phyloP scores from a whole-genome alignment of 2,888 invertebrate species.

The Phasia obesa region DNA sequence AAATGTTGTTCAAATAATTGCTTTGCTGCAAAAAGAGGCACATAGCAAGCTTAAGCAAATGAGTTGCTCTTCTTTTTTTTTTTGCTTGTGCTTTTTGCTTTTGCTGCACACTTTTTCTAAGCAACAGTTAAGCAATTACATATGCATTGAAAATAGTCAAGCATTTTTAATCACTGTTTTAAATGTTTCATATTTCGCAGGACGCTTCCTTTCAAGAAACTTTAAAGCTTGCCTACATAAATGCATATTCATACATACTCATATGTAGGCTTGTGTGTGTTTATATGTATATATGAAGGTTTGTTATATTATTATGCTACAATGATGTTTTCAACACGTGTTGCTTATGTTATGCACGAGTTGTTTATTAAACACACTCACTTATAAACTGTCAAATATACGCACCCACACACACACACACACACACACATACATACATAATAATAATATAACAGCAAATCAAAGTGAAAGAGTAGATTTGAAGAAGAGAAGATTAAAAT shows the following conservation, averaged over 20 bases:
- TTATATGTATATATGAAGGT: neutral
- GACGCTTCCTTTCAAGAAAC: neutral
- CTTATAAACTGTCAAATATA: conserved; percentile 12
- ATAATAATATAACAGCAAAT: neutral
- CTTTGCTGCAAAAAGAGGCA: too few relatives aligned
- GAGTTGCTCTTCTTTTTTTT: too few relatives aligned
- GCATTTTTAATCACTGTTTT: too few relatives aligned
- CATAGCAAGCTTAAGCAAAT: too few relatives aligned
- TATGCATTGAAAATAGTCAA: too few relatives aligned
- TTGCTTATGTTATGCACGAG: conserved; percentile 69
- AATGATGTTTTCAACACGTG: conserved; percentile 69
- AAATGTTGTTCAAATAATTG: too few relatives aligned
- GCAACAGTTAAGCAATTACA: too few relatives aligned
- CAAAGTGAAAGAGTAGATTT: conserved; percentile 23
- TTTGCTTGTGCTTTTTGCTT: too few relatives aligned
- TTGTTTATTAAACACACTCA: conserved; percentile 65
- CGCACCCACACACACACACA: neutral
- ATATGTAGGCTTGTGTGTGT: too few relatives aligned
- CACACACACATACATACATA: neutral
- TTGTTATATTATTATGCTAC: conserved; percentile 49
- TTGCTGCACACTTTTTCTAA: too few relatives aligned
- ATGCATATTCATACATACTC: too few relatives aligned
- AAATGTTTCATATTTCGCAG: too few relatives aligned
- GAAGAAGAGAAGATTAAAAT: conserved; percentile 55
- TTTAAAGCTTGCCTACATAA: neutral